Evolutionary conservation across 2,113 vertebrate genomes (phyloP).

Genomic region (Eolophus roseicapilla): DNA sequence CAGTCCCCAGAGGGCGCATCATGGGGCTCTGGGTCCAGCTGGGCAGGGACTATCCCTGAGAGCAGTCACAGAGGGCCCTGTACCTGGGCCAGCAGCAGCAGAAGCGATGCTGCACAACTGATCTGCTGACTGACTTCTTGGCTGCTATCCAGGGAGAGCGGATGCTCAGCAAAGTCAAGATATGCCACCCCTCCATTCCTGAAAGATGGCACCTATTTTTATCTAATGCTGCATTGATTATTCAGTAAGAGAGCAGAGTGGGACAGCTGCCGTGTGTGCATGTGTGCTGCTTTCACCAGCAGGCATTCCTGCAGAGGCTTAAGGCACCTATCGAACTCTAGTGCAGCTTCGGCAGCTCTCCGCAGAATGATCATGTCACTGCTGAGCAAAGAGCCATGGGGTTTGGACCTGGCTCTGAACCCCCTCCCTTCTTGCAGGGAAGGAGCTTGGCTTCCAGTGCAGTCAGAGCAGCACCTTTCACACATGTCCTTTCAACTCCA

Average conservation of each 20-base stretch:
- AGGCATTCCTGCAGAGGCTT: neutral
- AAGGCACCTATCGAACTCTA: neutral
- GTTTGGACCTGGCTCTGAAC: neutral
- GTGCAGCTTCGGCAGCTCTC: neutral
- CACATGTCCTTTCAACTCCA: neutral
- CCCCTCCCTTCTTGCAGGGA: neutral
- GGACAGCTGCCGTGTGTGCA: rapidly evolving
- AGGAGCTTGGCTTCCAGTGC: neutral
- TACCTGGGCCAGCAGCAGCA: neutral
- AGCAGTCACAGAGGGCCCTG: neutral
- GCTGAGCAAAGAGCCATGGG: neutral
- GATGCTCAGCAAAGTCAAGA: neutral
- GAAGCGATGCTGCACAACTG: rapidly evolving
- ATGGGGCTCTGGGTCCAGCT: neutral
- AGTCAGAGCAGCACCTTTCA: neutral
- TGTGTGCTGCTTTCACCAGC: neutral
- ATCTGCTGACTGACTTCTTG: neutral
- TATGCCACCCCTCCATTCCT: neutral
- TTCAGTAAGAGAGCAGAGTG: neutral
- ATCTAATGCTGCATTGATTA: slow-evolving; percentile 49
- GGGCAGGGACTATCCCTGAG: neutral
- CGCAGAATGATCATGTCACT: rapidly evolving
- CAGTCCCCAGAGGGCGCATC: rapidly evolving
- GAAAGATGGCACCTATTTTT: slow-evolving; percentile 55
- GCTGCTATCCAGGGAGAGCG: neutral